Conservation (phyloP, 1,140 invertebrate genomes). For the Ylistrum balloti region DNA sequence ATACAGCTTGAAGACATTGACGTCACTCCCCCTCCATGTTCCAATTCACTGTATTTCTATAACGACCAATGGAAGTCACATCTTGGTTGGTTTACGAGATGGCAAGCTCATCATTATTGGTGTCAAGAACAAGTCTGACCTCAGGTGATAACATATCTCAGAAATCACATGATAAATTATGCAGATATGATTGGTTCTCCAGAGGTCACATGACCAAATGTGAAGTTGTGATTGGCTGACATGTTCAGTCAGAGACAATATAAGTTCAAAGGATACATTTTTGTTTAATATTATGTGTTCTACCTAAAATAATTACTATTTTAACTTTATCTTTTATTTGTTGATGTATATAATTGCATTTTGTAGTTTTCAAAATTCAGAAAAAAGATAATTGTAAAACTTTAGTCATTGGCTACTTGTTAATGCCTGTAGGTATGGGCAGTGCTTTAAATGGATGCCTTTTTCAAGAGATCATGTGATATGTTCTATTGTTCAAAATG, state of each 20-base stretch:
- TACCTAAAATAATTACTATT: too few species aligned
- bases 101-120: slow-evolving; percentile 86
- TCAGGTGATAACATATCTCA: slow-evolving; percentile 48
- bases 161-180: not conserved
- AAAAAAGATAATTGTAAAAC: too few species aligned
- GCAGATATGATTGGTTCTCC: not conserved
- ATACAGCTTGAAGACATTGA: slow-evolving; percentile 76
- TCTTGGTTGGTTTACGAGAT: slow-evolving; percentile 85
- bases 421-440: too few species aligned
- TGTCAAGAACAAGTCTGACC: slow-evolving; percentile 70
- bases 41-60: slow-evolving; percentile 85
- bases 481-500: too few species aligned
- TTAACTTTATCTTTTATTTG: too few species aligned
- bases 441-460: too few species aligned
- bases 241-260: not conserved
- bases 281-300: too few species aligned
- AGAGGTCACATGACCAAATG: not conserved
- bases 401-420: too few species aligned
- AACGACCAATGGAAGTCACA: slow-evolving; percentile 85
- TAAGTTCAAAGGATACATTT: too few species aligned
- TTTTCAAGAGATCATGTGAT: too few species aligned
- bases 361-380: too few species aligned
- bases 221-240: not conserved
- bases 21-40: slow-evolving; percentile 84
- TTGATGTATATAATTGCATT: too few species aligned